These are phyloP conservation scores for Amphiduros pacificus DNA, from an alignment of 2,888 invertebrate species.

Conservation along the genomic window DNA sequence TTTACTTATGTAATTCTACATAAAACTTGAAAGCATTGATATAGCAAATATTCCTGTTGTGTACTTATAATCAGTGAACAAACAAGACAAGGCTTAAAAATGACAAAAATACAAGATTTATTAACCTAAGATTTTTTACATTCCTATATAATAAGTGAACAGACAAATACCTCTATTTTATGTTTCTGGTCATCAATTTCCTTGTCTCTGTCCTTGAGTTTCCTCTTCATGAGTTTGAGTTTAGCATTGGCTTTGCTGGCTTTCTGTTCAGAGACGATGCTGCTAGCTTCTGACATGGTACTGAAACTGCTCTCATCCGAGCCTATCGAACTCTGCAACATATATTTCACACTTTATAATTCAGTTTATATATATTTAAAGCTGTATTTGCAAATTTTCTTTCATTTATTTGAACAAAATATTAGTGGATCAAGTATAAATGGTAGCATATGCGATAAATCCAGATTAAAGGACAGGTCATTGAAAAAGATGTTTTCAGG, in stretches of 20 bases:
- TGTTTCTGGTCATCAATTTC: slow-evolving; percentile 33
- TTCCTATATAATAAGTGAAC: neutral
- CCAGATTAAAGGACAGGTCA: no score
- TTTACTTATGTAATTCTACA: neutral
- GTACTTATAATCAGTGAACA: no score
- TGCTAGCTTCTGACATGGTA: slow-evolving; percentile 18
- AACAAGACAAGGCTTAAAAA: no score
- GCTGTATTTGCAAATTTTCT: neutral
- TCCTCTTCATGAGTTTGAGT: slow-evolving; percentile 50
- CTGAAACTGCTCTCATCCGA: slow-evolving; percentile 30
- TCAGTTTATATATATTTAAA: neutral
- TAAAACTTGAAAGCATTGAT: no score
- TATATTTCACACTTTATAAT: neutral
- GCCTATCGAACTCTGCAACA: slow-evolving; percentile 27
- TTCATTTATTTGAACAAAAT: neutral
- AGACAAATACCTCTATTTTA: no score
- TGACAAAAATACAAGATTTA: neutral
- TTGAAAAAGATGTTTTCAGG: no score
- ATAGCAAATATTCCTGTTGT: no score
- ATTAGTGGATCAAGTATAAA: neutral
- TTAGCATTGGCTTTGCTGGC: slow-evolving; percentile 40
- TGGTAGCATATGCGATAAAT: no score
- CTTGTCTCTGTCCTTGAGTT: slow-evolving; percentile 43
- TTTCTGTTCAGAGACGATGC: slow-evolving; percentile 16
- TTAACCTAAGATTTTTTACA: neutral